A percentile compares a stretch with the other conserved stretches of the same genome.
phyloP scores from a whole-genome alignment of 2,797 vertebrate species.

The Botia almorhae region DNA sequence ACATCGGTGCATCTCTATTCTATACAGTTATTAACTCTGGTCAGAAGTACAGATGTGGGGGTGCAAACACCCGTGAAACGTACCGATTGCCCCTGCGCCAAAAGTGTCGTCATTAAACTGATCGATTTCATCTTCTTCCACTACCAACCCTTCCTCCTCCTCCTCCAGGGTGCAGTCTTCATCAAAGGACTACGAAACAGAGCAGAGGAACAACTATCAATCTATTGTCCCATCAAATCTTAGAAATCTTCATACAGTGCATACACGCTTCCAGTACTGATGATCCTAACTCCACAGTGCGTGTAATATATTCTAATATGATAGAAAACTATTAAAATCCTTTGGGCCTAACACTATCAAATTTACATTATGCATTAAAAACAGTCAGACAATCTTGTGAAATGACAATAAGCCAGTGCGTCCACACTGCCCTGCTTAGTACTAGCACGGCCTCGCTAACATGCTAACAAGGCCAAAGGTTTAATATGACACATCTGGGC shows the following conservation, averaged over 20 bases:
- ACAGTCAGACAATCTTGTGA: neutral
- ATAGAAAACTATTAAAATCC: neutral
- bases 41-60: neutral
- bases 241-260: neutral
- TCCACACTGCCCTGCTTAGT: neutral
- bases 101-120: conserved; percentile 98
- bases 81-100: conserved; percentile 91
- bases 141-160: conserved; percentile 82
- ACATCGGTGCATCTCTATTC: neutral
- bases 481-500: conserved; percentile 20
- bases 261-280: neutral
- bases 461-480: conserved; percentile 46
- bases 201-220: neutral
- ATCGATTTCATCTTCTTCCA: conserved; percentile 95
- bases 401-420: neutral
- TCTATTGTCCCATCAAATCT: no score
- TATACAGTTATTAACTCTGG: neutral
- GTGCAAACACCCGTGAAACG: conserved; percentile 55
- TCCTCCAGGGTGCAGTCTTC: conserved; percentile 95
- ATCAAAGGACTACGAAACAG: conserved; percentile 83
- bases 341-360: neutral
- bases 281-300: neutral
- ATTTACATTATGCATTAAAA: neutral
- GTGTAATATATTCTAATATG: neutral
- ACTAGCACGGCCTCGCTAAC: conserved; percentile 31